phyloP scores from a whole-genome alignment of 2,797 vertebrate species.

The Arctocebus calabarensis region DNA sequence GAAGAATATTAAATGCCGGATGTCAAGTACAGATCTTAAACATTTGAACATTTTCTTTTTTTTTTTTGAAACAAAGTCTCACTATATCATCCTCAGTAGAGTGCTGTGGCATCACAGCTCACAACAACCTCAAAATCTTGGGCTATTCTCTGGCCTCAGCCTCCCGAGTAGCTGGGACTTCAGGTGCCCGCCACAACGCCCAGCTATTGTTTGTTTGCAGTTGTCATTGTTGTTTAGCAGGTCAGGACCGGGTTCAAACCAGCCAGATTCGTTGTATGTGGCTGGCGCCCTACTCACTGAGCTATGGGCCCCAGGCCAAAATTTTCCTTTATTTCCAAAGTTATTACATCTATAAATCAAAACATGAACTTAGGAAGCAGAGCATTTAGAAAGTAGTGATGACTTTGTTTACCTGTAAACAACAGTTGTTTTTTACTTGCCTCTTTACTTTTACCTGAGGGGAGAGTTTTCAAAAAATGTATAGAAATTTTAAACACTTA shows the following conservation, averaged over 20 bases:
- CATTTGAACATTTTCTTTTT: not conserved
- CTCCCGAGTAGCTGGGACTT: no score
- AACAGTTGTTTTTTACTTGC: not conserved
- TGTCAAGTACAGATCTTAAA: not conserved
- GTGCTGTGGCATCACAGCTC: no score
- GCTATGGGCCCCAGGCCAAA: not conserved
- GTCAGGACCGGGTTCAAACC: no score
- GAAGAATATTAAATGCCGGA: constrained; percentile 21
- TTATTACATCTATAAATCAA: constrained; percentile 34
- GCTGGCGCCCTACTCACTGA: no score
- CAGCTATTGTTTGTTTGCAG: no score
- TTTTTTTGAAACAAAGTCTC: no score
- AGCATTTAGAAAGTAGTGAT: not conserved
- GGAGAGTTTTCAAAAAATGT: constrained; percentile 36
- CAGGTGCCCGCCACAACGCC: no score
- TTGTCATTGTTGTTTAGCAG: no score
- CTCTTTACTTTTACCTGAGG: constrained; percentile 9
- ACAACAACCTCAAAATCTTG: no score
- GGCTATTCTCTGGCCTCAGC: no score
- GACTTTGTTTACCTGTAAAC: not conserved
- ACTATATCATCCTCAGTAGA: no score
- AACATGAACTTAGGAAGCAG: not conserved
- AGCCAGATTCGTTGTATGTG: no score
- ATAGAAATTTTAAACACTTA: not conserved
- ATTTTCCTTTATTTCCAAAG: constrained; percentile 33